Evolutionary conservation across 92 coral and sea anemone genomes (phyloP).

Genomic region (Siderastrea siderea): DNA sequence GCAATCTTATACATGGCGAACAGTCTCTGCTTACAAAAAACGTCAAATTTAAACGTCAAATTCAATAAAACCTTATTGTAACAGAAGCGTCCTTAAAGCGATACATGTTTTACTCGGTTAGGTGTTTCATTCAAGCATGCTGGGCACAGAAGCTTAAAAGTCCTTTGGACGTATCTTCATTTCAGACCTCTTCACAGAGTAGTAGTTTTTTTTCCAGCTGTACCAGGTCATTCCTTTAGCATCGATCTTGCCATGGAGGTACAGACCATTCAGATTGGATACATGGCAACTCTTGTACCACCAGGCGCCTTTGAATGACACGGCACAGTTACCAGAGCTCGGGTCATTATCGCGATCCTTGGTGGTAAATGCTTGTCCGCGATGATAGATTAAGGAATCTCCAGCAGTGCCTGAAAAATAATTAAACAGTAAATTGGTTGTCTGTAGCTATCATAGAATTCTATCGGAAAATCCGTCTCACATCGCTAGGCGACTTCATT

Average conservation of each 20-base stretch:
- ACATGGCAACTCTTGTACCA: background rate
- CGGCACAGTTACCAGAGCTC: background rate
- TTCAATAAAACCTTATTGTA: too few relatives aligned
- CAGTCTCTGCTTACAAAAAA: too few relatives aligned
- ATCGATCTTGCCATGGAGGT: background rate
- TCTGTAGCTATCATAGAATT: too few relatives aligned
- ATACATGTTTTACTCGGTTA: too few relatives aligned
- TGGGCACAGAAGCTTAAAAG: too few relatives aligned
- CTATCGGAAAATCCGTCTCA: too few relatives aligned
- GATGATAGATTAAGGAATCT: background rate
- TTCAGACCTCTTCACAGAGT: background rate
- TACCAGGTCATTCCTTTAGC: background rate
- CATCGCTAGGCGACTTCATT: too few relatives aligned
- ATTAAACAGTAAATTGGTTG: too few relatives aligned
- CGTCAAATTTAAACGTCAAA: too few relatives aligned
- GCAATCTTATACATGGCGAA: too few relatives aligned
- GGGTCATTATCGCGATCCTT: conserved; percentile 8
- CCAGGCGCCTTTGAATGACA: background rate
- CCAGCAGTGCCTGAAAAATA: conserved; percentile 18
- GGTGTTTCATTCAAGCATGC: background rate
- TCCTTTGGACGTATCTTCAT: too few relatives aligned
- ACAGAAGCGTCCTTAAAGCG: too few relatives aligned
- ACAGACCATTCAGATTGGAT: background rate
- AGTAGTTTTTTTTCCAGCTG: background rate
- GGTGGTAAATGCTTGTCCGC: conserved; percentile 11